A percentile compares a stretch with the other conserved stretches of the same genome.
phyloP scores from a whole-genome alignment of 2,113 vertebrate genomes.

The Dendrocopos noguchii region DNA sequence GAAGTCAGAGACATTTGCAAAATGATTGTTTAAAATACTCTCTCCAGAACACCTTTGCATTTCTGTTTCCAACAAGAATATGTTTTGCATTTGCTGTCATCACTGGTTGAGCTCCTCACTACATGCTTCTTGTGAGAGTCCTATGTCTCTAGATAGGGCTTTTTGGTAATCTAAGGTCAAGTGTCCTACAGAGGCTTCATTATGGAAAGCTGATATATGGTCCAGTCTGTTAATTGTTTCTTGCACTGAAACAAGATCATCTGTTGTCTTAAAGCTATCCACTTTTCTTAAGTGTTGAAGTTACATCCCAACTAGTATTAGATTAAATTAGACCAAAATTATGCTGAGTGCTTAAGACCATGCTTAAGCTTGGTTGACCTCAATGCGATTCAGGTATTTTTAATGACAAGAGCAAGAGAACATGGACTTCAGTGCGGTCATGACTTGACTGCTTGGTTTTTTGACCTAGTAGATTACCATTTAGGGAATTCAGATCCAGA shows the following conservation, averaged over 20 bases:
- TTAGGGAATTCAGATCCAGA: not conserved
- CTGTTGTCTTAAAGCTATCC: not conserved
- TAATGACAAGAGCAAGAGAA: not conserved
- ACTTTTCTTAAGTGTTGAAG: not conserved
- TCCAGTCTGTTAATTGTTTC: not conserved
- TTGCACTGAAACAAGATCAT: not conserved
- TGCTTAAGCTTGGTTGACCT: not conserved
- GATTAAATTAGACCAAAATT: not conserved
- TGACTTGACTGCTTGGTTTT: not conserved
- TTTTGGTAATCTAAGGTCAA: not conserved
- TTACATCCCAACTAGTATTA: not conserved
- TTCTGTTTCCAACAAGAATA: not conserved
- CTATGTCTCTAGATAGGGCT: not conserved
- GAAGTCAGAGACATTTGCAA: not conserved
- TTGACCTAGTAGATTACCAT: not conserved
- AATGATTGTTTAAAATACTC: not conserved
- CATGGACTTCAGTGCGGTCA: no score
- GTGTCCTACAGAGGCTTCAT: not conserved
- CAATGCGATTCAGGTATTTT: not conserved
- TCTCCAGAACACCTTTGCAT: not conserved
- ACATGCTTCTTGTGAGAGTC: rapidly evolving
- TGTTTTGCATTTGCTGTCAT: not conserved
- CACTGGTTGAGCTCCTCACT: not conserved
- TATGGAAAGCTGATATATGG: not conserved
- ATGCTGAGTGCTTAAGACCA: not conserved